phyloP scores from a whole-genome alignment of 2,113 vertebrate genomes.

The Paradisaea rubra region DNA sequence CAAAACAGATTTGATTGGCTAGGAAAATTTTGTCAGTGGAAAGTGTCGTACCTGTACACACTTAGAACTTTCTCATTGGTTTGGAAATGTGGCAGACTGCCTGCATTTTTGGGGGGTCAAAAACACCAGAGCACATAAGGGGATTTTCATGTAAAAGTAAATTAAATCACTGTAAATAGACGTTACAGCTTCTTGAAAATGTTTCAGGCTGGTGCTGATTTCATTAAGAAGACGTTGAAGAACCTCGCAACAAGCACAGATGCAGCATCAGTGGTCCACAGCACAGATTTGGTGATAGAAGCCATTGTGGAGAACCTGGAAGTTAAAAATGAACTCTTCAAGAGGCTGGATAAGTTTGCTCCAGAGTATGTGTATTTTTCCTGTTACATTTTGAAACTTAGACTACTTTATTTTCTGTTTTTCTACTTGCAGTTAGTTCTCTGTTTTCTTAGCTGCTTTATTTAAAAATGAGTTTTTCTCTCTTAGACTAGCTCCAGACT shows the following conservation, averaged over 20 bases:
- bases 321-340: slow-evolving; percentile 87
- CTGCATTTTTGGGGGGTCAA: neutral
- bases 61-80: neutral
- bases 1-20: neutral
- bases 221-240: slow-evolving; percentile 82
- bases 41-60: neutral
- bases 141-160: neutral
- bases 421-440: neutral
- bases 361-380: slow-evolving; percentile 77
- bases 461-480: neutral
- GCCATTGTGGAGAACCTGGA: slow-evolving; percentile 92
- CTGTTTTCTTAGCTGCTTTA: neutral
- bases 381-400: neutral
- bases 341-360: slow-evolving; percentile 87
- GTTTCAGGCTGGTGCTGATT: slow-evolving; percentile 82
- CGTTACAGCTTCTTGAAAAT: neutral
- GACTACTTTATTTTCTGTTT: neutral
- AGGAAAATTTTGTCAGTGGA: neutral
- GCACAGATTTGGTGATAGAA: slow-evolving; percentile 89
- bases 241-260: slow-evolving; percentile 83
- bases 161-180: neutral
- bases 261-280: slow-evolving; percentile 74
- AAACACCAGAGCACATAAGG: neutral
- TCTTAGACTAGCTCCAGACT: neutral
- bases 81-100: neutral